phyloP scores from a whole-genome alignment of 2,113 vertebrate genomes.

The Chaetops frenatus region DNA sequence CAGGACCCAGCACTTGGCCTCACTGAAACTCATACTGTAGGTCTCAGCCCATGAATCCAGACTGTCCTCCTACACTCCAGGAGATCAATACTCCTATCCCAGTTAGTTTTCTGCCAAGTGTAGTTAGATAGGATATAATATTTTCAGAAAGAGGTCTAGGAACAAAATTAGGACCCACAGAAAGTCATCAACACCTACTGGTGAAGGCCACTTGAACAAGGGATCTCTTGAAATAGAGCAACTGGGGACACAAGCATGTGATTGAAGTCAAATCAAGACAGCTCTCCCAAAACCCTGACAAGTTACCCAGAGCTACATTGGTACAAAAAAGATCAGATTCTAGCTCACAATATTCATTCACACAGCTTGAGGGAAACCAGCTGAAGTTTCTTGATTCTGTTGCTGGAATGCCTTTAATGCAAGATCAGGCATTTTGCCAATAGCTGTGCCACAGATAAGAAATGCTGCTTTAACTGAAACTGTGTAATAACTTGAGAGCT shows the following conservation, averaged over 20 bases:
- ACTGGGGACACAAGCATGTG: not conserved
- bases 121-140: not conserved
- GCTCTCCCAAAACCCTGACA: not conserved
- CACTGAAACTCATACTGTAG: not conserved
- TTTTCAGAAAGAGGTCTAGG: not conserved
- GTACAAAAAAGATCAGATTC: not conserved
- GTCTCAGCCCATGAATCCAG: not conserved
- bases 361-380: not conserved
- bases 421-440: not conserved
- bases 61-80: not conserved
- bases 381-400: not conserved
- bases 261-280: not conserved
- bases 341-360: not conserved
- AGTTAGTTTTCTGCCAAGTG: not conserved
- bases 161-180: not conserved
- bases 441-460: slow-evolving; percentile 21
- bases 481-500: slow-evolving; percentile 7
- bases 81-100: not conserved
- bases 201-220: not conserved
- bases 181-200: not conserved
- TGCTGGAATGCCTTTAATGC: slow-evolving; percentile 7
- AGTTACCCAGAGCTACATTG: not conserved
- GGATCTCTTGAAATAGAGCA: not conserved
- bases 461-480: slow-evolving; percentile 3
- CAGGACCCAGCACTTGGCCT: not conserved